Conservation (phyloP, 1,140 invertebrate genomes). For the Drosophila busckii region DNA sequence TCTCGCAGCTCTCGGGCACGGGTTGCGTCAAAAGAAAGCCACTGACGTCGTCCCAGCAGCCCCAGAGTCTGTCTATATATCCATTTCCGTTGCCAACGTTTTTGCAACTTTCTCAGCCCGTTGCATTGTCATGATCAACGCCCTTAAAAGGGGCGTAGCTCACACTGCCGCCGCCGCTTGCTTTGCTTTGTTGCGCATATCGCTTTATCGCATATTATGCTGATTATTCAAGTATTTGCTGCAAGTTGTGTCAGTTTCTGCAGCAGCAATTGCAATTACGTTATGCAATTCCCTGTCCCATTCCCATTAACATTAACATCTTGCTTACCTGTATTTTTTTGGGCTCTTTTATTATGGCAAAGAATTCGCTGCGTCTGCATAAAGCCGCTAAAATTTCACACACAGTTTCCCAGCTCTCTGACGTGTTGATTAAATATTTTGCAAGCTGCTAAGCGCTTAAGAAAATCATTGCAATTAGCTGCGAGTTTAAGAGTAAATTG, state of each 20-base stretch:
- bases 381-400: conserved; percentile 36
- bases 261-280: conserved; percentile 37
- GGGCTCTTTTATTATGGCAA: too few relatives aligned
- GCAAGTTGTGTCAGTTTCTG: conserved; percentile 33
- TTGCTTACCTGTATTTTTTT: too few relatives aligned
- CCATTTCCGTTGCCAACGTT: conserved; percentile 37
- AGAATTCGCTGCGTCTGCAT: conserved; percentile 32
- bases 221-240: conserved; percentile 47
- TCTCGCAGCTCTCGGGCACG: neutral
- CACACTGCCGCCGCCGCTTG: conserved; percentile 43
- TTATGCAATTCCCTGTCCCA: conserved; percentile 54
- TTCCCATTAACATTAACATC: conserved; percentile 46
- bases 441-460: too few relatives aligned
- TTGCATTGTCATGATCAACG: conserved; percentile 49
- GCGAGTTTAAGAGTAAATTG: too few relatives aligned
- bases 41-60: conserved; percentile 28
- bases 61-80: conserved; percentile 12
- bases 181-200: conserved; percentile 21
- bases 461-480: too few relatives aligned
- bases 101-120: conserved; percentile 66
- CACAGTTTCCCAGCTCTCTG: too few relatives aligned
- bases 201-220: conserved; percentile 35
- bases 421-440: too few relatives aligned
- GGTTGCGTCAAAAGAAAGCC: conserved; percentile 58
- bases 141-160: too few relatives aligned